Base-by-base conservation (phyloP, 2,113 vertebrate species). In the Corythornis madagascariensis region DNA sequence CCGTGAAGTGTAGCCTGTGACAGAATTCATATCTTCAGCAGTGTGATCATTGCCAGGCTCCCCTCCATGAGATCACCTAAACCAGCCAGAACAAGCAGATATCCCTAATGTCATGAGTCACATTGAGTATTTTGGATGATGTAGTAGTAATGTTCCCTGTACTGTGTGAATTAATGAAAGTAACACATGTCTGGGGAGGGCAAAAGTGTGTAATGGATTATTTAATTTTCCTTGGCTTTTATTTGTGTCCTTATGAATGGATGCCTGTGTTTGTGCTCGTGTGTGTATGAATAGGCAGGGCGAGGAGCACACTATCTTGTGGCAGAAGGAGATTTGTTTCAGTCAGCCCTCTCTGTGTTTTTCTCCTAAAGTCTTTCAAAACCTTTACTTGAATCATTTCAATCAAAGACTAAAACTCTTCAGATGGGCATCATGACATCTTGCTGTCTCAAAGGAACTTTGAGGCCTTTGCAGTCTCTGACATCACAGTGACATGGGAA, bases 61-160 rank as follows among this genome's bases (percentile, higher is more conserved):
- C 11, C 3, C 21, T 75, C 31, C 43, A 60, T 47, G 31, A 38
- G 31, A 40, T 28, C 12, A 17, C 16, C 48, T 33, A n/a, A 64
- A 64, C 10, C 14, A 48, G 53, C n/a, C 28, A 40, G 59, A 6
- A 40, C 16, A 56, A 25, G 33, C 19, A 42, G 57, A 55, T 2
- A 2, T 20, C 53, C 17, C 6, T 43, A 43, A 4, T 1, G 3
- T n/a, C 24, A 21, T n/a, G 20, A 64, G 38, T 63, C 31, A 75
- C 26, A 21, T 10, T 31, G 20, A 38, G 5, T 47, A 15, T 35
- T 71, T 55, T 59, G 52, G n/a, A 33, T 35, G 81, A 21, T 19
- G 43, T 31, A 50, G 50, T 7, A 1, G 26, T 40, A 67, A 19
- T 0, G 1, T 11, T 1, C 9, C 9, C 17, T 3, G 6, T 59